Evolutionary conservation across 2,888 invertebrate species (phyloP).

Genomic region (Agrochola circellaris): DNA sequence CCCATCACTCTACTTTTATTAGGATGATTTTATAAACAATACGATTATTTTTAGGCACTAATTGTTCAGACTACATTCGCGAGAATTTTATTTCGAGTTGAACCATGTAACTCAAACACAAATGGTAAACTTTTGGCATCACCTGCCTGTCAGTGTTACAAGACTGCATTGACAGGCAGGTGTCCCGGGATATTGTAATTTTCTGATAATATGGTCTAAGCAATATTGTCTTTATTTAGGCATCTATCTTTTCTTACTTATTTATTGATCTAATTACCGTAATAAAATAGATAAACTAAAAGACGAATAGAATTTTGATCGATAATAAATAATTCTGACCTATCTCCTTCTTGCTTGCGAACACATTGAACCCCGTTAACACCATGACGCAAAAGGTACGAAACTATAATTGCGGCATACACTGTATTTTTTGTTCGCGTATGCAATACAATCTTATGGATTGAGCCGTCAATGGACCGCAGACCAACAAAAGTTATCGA

Average conservation of each 20-base stretch:
- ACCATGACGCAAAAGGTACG: slow-evolving; percentile 1
- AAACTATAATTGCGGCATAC: slow-evolving; percentile 38
- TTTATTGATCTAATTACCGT: background rate
- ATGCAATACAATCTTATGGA: background rate
- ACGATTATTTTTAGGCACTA: slow-evolving; percentile 5
- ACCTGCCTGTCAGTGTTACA: slow-evolving; percentile 27
- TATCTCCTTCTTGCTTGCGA: slow-evolving; percentile 41
- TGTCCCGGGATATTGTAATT: slow-evolving; percentile 3
- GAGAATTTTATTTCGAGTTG: slow-evolving; percentile 4
- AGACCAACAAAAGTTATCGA: slow-evolving; percentile 4
- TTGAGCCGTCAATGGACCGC: slow-evolving; percentile 38
- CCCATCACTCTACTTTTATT: background rate
- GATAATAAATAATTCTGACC: slow-evolving; percentile 36
- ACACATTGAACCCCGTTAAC: slow-evolving; percentile 35
- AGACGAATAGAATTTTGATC: slow-evolving; percentile 19
- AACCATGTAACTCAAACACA: background rate
- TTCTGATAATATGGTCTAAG: background rate
- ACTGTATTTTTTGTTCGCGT: slow-evolving; percentile 10
- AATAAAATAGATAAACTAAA: slow-evolving; percentile 6
- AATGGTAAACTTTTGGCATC: slow-evolving; percentile 24
- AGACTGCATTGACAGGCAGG: slow-evolving; percentile 1
- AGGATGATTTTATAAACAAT: background rate
- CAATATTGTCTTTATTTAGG: background rate
- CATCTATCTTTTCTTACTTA: background rate
- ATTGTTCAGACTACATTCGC: background rate